Evolutionary conservation across 1,140 invertebrate genomes (phyloP).

Genomic region (Oryctes rhinoceros): DNA sequence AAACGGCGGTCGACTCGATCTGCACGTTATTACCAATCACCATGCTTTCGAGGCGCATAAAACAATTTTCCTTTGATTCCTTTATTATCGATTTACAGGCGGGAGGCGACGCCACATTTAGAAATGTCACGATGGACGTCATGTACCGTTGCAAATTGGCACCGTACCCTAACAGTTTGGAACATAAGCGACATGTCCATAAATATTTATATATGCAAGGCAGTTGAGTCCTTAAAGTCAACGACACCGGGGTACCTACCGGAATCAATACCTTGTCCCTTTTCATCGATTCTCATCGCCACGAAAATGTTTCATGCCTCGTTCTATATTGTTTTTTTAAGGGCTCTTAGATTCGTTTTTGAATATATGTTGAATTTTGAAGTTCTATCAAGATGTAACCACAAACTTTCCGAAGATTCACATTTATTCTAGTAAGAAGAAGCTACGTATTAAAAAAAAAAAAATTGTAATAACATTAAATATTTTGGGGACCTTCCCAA

Average conservation of each 20-base stretch:
- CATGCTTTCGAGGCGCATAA: neutral
- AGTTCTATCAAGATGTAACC: no score
- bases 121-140: neutral
- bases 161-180: neutral
- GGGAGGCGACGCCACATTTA: neutral
- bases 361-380: no score
- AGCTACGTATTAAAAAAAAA: no score
- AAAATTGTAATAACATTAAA: no score
- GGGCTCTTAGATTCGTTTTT: neutral
- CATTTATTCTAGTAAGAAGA: no score
- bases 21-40: neutral
- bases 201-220: conserved; percentile 17
- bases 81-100: neutral
- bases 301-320: neutral
- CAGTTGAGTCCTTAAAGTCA: conserved; percentile 6
- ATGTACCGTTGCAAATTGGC: neutral
- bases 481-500: no score
- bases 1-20: neutral
- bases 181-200: neutral
- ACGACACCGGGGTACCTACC: neutral
- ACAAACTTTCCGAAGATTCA: no score
- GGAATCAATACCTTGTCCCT: conserved; percentile 5
- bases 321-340: neutral
- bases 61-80: neutral
- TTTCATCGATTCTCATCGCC: neutral